These are phyloP conservation scores for Dipodomys merriami DNA, from an alignment of 2,113 vertebrate species.

Conservation along the genomic window DNA sequence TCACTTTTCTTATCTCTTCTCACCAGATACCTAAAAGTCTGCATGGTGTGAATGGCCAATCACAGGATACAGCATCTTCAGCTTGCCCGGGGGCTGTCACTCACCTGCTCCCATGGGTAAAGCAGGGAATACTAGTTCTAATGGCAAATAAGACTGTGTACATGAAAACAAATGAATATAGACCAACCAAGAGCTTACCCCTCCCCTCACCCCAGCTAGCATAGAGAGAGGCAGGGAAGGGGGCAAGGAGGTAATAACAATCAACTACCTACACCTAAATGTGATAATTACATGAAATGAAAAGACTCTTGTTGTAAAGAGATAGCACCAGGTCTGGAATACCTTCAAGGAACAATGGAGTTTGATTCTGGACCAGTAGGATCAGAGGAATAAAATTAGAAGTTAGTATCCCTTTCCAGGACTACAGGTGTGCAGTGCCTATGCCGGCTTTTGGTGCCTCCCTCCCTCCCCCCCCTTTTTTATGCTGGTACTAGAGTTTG, in stretches of 20 bases:
- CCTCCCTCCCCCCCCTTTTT: too few relatives aligned
- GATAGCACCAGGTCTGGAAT: neutral
- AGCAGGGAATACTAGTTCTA: neutral
- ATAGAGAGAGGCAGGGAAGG: neutral
- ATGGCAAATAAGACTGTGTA: neutral
- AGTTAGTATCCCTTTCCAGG: neutral
- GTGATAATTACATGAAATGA: neutral
- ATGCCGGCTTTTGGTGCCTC: neutral
- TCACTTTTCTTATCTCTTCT: neutral
- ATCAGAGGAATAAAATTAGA: slow-evolving; percentile 18
- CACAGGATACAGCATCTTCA: neutral
- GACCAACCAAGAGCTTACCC: neutral
- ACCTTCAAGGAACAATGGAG: neutral
- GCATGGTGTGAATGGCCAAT: neutral
- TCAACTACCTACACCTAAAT: neutral
- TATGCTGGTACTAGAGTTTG: neutral
- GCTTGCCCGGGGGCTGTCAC: neutral
- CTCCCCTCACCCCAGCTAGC: neutral
- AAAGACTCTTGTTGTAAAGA: neutral
- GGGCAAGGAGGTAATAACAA: too few relatives aligned
- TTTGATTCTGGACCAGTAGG: neutral
- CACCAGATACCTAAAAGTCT: neutral
- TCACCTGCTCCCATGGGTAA: neutral
- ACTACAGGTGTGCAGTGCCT: too few relatives aligned
- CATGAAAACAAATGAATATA: neutral